Percentiles rank a stretch among this genome's conserved stretches.
Evolutionary conservation across 2,888 invertebrate genomes (phyloP).

Genomic region (Noctua janthe): DNA sequence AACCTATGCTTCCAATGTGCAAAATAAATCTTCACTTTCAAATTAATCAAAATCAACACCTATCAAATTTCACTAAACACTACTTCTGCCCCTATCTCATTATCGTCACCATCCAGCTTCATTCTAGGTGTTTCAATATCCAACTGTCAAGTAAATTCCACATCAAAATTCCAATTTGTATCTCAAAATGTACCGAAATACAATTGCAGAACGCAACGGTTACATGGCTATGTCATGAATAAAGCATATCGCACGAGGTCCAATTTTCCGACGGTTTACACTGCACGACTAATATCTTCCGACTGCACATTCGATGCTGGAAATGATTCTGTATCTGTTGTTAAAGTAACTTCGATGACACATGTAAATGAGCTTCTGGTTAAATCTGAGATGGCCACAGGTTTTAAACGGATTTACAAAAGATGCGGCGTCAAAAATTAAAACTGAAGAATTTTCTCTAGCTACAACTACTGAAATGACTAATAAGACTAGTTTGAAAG

Average conservation of each 20-base stretch:
- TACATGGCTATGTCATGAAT: conserved; percentile 81
- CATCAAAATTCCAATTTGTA: conserved; percentile 77
- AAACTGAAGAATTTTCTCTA: not conserved
- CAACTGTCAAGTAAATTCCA: conserved; percentile 77
- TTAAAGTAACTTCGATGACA: conserved; percentile 18
- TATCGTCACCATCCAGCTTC: conserved; percentile 46
- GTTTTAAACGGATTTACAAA: not conserved
- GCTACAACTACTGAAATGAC: not conserved
- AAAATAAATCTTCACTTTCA: not conserved
- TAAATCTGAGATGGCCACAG: not conserved
- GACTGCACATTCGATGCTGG: conserved; percentile 57
- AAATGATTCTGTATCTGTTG: conserved; percentile 32
- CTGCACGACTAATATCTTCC: conserved; percentile 75
- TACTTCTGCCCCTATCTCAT: conserved; percentile 24
- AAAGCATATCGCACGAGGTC: conserved; percentile 81
- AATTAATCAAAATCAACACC: not conserved
- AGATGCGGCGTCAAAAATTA: too few relatives aligned
- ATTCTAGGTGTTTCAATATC: conserved; percentile 69
- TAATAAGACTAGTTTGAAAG: not conserved
- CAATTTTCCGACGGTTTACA: conserved; percentile 84
- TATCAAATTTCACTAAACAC: conserved; percentile 5
- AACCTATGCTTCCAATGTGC: not conserved
- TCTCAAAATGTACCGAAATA: conserved; percentile 76
- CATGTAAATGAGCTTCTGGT: not conserved
- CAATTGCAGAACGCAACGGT: conserved; percentile 77